Percentiles rank a stretch among this genome's conserved stretches.
phyloP scores from a whole-genome alignment of 2,888 invertebrate genomes.

The Scelioninae gen. 2 region DNA sequence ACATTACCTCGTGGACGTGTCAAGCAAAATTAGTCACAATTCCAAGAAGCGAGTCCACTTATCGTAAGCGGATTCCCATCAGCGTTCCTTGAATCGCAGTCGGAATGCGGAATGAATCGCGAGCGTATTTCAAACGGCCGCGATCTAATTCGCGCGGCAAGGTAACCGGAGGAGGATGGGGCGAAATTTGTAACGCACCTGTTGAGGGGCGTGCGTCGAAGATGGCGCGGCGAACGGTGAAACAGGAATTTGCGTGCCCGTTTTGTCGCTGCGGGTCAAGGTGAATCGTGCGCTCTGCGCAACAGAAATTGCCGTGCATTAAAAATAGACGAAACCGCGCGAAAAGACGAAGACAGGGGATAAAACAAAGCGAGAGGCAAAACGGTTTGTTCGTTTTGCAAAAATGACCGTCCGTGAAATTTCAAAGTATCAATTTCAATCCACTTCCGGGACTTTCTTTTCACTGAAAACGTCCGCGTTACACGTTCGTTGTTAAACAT shows the following conservation, averaged over 20 bases:
- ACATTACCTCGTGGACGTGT: too few relatives aligned
- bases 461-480: too few relatives aligned
- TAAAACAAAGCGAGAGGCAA: too few relatives aligned
- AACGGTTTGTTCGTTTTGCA: neutral
- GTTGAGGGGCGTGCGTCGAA: conserved; percentile 12
- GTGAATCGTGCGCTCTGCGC: conserved; percentile 2
- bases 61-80: neutral
- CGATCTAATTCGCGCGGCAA: conserved; percentile 10
- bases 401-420: neutral
- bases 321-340: neutral
- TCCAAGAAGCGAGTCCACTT: conserved; percentile 2
- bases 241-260: conserved; percentile 4
- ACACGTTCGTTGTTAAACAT: too few relatives aligned
- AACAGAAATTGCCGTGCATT: neutral
- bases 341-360: too few relatives aligned
- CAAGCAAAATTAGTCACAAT: neutral
- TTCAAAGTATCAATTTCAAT: too few relatives aligned
- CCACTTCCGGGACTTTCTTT: too few relatives aligned
- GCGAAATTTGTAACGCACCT: conserved; percentile 20
- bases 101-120: conserved; percentile 31
- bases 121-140: conserved; percentile 18
- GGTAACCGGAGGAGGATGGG: conserved; percentile 2
- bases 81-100: conserved; percentile 10
- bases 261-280: conserved; percentile 13
- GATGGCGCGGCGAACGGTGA: conserved; percentile 10